Percentiles rank a stretch among this genome's conserved stretches.
These are phyloP conservation scores for Alouatta palliata DNA, from an alignment of 2,113 vertebrate species.

Conservation along the genomic window DNA sequence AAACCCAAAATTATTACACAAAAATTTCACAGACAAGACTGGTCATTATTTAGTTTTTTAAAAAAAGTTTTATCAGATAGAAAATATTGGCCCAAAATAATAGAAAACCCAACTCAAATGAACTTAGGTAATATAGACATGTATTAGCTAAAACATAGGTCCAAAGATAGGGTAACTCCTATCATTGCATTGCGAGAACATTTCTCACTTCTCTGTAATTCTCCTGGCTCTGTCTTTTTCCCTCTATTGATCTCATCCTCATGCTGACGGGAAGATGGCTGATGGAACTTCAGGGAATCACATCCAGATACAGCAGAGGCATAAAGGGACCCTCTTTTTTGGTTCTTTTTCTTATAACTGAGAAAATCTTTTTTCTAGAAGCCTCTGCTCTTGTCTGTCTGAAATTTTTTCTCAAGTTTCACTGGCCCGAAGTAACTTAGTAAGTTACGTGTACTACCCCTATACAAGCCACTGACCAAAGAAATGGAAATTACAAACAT, in stretches of 20 bases:
- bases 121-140: neutral
- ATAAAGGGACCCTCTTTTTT: neutral
- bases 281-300: neutral
- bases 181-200: neutral
- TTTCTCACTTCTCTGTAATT: neutral
- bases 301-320: neutral
- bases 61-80: neutral
- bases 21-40: neutral
- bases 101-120: neutral
- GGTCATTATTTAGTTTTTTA: neutral
- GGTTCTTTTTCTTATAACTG: neutral
- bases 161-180: neutral
- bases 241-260: neutral
- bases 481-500: neutral
- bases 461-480: neutral
- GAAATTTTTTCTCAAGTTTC: neutral
- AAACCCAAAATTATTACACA: neutral
- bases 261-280: neutral
- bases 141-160: neutral
- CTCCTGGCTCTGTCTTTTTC: neutral
- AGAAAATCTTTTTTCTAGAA: neutral
- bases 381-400: neutral
- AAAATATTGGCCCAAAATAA: constrained; percentile 20
- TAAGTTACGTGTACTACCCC: neutral
- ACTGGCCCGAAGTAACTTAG: neutral